Base-by-base conservation (phyloP, 2,113 vertebrate species). In the Hydrochoerus hydrochaeris region DNA sequence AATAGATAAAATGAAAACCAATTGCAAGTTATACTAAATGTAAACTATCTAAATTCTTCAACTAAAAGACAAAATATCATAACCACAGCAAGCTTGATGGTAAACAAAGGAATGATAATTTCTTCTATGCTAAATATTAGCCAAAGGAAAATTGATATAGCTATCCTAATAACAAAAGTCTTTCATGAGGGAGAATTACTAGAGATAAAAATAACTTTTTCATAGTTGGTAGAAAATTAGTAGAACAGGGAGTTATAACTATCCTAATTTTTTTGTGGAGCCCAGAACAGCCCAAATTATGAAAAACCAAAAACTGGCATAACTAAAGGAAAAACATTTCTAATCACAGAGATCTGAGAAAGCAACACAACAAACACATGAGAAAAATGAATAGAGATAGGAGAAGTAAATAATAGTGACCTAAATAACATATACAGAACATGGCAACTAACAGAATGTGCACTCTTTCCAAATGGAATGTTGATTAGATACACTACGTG, bases 1-100 rank as follows among this genome's bases (percentile, higher is more conserved):
- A 44, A 67, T 90, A n/a, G 49, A 54, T 44, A 85, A 52, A 44
- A 49, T 87, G 30, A 93, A 93, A 78, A 89, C 32, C 30, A 93
- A 85, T 69, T 80, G 20, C 7, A 44, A 93, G 49, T 85, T 83
- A 83, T 60, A 86, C 52, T 88, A 93, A 90, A 63, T 85, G 17
- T 81, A 85, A 93, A 73, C 32, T 35, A 30, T 17, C 46, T 26
- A 71, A 85, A 60, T 95, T 78, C 12, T 52, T 13, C 22, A 83
- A 52, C 52, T 82, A 89, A 85, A 95, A 88, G 67, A 57, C 16
- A 60, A 62, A 71, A 22, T 81, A 73, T 71, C 52, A 71, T 9
- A 28, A 52, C 35, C 16, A 60, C 14, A 46, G 6, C 87, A 58
- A 57, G 11, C 82, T 75, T 87, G 44, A 26, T 5, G 73, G 20